Base-by-base conservation (phyloP, 30 jellyfish, hydroid and myxozoan genomes). In the Mastigias papua region DNA sequence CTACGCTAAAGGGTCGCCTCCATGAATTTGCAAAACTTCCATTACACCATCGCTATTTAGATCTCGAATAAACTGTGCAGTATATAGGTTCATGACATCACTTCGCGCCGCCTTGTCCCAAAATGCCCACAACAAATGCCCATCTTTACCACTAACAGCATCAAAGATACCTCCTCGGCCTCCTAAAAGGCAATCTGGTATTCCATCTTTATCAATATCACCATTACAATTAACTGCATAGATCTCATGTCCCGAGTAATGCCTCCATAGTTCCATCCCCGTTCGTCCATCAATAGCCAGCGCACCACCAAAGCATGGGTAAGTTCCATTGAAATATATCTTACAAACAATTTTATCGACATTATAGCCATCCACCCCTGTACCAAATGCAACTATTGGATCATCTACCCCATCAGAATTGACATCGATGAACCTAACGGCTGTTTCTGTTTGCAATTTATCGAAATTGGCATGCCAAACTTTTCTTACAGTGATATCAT, bases 301-400 rank as follows among this genome's bases (percentile, higher is more conserved):
- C 11, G 86, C 91, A 27, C 98, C 98, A 0, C 98, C 98, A 63
- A 86, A 92, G 80, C 98, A 92, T 19, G 98, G 98, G 60, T 46
- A 92, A 17, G 65, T 78, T 10, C 92, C 88, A 37, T 78, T 77
- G 60, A 73, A 92, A 54, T 84, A 86, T 26, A 46, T 82, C 19
- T 80, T 65, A 51, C 98, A 92, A 21, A 85, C 96, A 22, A 64
- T 65, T 20, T 57, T 68, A 25, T 74, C 62, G 10, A 58, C 91
- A 69, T 84, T 71, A 86, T 69, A 80, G 13, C 97, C 87, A 46
- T 79, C 98, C 22, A 86, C 85, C 28, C 97, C 90, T 23, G 98
- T 92, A 15, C 90, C 98, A 92, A 92, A 92, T 4, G 97, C 98
- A 27, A 73, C 48, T 15, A 92, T 72, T 26, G 86, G 50, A 78